Conservation (phyloP, 2,888 invertebrate species). For the Bellardia pandia region DNA sequence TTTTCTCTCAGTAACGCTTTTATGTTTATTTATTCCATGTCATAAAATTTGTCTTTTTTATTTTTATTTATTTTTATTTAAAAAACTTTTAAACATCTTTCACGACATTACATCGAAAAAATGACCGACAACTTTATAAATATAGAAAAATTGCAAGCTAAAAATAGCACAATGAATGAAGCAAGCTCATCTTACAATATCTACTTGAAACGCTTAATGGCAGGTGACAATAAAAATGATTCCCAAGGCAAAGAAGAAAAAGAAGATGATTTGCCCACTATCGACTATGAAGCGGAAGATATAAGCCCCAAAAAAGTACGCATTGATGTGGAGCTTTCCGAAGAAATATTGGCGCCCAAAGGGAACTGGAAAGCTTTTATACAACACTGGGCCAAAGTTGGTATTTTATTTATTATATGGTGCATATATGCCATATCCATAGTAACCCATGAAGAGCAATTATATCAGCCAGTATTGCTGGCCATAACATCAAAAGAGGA, state of each 20-base stretch:
- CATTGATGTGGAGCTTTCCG: conserved; percentile 4
- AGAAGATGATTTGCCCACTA: conserved; percentile 39
- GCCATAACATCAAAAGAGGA: conserved; percentile 82
- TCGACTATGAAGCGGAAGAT: conserved; percentile 55
- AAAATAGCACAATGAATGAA: not conserved
- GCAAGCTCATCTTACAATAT: not conserved
- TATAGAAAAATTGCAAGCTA: not conserved
- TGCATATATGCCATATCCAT: conserved; percentile 87
- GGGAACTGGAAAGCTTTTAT: not conserved
- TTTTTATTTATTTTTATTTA: too few relatives aligned
- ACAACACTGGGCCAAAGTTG: conserved; percentile 80
- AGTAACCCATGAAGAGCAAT: conserved; percentile 87
- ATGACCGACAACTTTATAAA: not conserved
- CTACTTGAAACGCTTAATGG: conserved; percentile 15
- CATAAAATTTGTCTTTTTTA: too few relatives aligned
- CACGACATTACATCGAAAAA: not conserved
- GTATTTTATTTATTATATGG: conserved; percentile 86
- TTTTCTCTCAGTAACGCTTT: too few relatives aligned
- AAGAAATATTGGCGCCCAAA: conserved; percentile 4
- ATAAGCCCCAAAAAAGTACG: conserved; percentile 33
- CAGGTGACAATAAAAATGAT: conserved; percentile 1
- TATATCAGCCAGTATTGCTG: conserved; percentile 86
- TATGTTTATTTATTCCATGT: too few relatives aligned
- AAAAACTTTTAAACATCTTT: not conserved
- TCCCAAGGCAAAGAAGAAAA: conserved; percentile 33